Evolutionary conservation across 2,888 invertebrate species (phyloP), one percentile per base, ranked within the genome.

Genomic region (Drosophila rubida): DNA sequence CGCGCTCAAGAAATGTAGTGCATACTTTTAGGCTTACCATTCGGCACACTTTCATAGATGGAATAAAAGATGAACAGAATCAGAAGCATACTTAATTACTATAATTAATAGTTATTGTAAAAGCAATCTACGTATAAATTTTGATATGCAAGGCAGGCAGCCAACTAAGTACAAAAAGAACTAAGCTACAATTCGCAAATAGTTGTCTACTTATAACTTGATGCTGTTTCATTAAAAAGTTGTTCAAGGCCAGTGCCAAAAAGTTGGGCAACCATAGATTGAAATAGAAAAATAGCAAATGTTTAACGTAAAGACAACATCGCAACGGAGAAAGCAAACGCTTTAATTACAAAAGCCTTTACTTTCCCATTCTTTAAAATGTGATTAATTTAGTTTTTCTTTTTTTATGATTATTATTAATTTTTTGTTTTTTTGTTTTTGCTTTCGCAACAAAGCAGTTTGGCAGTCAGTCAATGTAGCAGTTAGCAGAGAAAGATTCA

Each of bases 401-500:
- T 41, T 46, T 35, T 19, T 19, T 19, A 19, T 19, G 19, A n/a
- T n/a, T n/a, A n/a, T n/a, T n/a, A 39, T 11, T 58, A 32, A n/a
- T 16, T 50, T 37, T n/a, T 35, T 39, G 37, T 37, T 48, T 41
- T 46, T 37, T 14, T 64, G 51, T 44, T n/a, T 51, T 66, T 60
- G 66, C 53, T 67, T 75, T 62, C 83, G 65, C 83, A 71, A 86
- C 82, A 89, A 89, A 89, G 89, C 87, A 87, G 87, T 82, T 89
- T 90, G 90, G 90, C 81, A 83, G 88, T 90, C 89, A 90, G 90
- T 89, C 87, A 80, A 86, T 80, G 75, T 80, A 73, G 67, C 63
- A 80, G 66, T 70, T 80, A 72, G 64, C 50, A 58, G 62, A 71
- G 61, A 68, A 45, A 59, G 41, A 65, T 50, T 59, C 61, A 59